Evolutionary conservation across 1,140 invertebrate genomes (phyloP).

Genomic region (Drosophila pallidifrons): DNA sequence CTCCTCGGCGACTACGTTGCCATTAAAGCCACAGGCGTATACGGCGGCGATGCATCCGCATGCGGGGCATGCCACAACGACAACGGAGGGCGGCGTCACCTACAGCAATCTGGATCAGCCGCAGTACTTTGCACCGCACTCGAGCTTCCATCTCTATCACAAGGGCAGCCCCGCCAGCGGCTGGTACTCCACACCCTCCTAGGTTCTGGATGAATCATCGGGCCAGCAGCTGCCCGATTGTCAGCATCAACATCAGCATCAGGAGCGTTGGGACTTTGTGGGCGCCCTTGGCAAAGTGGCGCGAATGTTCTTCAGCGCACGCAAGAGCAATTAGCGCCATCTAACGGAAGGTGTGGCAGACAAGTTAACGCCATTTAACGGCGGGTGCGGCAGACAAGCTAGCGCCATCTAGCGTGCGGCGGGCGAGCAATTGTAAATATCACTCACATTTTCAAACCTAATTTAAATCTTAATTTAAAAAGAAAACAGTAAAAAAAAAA

Average conservation of each 20-base stretch:
- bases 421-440: slow-evolving; percentile 39
- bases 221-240: slow-evolving; percentile 34
- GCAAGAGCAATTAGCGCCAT: slow-evolving; percentile 51
- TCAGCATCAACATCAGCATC: slow-evolving; percentile 27
- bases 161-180: slow-evolving; percentile 87
- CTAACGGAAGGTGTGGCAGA: not conserved
- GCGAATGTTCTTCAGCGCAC: slow-evolving; percentile 80
- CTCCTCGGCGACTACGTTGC: slow-evolving; percentile 88
- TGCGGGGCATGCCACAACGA: slow-evolving; percentile 80
- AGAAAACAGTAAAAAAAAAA: slow-evolving; percentile 1
- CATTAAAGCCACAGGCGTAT: slow-evolving; percentile 96
- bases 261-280: slow-evolving; percentile 76
- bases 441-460: slow-evolving; percentile 26
- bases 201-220: slow-evolving; percentile 79
- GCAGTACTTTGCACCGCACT: slow-evolving; percentile 93
- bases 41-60: slow-evolving; percentile 87
- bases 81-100: slow-evolving; percentile 87
- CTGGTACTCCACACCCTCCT: slow-evolving; percentile 92
- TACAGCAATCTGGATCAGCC: slow-evolving; percentile 89
- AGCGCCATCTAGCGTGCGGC: not conserved
- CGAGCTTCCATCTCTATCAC: slow-evolving; percentile 95
- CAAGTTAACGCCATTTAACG: not conserved
- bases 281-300: slow-evolving; percentile 80
- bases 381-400: not conserved
- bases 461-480: slow-evolving; percentile 13